Conservation (phyloP, 2,888 invertebrate species). For the Liopterus haemorrhoidalis region DNA sequence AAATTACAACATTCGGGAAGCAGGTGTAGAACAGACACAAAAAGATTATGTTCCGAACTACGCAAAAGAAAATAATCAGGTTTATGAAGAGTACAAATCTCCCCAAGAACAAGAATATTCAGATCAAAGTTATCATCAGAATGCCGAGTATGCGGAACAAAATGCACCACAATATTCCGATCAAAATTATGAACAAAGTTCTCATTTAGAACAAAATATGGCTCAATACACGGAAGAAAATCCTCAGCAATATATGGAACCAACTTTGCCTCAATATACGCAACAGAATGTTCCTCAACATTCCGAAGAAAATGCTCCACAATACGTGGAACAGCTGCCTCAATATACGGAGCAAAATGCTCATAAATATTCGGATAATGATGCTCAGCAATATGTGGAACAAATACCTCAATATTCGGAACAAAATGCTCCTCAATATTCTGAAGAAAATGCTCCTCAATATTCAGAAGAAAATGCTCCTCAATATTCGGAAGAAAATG, state of each 20-base stretch:
- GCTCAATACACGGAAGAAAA: no score
- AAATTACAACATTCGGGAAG: not conserved
- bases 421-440: not conserved
- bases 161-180: conserved; percentile 20
- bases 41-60: no score
- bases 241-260: no score
- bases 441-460: conserved; percentile 1
- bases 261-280: no score
- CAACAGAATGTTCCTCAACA: conserved; percentile 19
- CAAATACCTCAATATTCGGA: not conserved
- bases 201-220: conserved; percentile 11
- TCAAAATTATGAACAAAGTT: conserved; percentile 15
- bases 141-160: conserved; percentile 22
- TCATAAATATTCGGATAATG: conserved; percentile 3
- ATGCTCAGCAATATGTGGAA: no score
- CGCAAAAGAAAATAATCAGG: no score
- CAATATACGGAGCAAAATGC: not conserved
- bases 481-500: conserved; percentile 4
- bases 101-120: no score
- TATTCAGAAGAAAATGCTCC: conserved; percentile 21
- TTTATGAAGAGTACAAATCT: no score
- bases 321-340: not conserved
- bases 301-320: conserved; percentile 26
- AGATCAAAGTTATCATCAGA: conserved; percentile 5
- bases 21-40: not conserved